Evolutionary conservation across 64 coral and sea anemone species (phyloP).

Genomic region (Anthopleura sola): DNA sequence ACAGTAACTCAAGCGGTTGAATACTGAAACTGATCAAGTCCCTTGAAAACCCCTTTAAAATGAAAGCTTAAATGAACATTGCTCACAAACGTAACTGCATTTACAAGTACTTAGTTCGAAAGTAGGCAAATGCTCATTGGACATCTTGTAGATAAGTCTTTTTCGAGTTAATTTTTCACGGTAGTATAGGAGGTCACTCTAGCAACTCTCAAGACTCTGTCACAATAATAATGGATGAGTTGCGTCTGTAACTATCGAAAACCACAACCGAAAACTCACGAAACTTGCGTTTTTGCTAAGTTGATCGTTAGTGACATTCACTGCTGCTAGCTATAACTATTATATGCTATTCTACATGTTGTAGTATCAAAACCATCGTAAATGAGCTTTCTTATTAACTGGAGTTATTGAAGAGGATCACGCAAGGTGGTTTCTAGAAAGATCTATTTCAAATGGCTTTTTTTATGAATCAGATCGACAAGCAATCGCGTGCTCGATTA

Average conservation of each 20-base stretch:
- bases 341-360: no score
- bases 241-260: background rate
- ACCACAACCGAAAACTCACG: background rate
- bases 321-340: background rate
- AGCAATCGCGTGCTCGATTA: no score
- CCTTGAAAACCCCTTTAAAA: no score
- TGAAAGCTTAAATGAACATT: no score
- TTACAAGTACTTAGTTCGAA: no score
- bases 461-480: background rate
- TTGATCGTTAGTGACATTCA: background rate
- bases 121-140: no score
- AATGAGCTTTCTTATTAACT: background rate
- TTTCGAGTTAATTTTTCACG: background rate
- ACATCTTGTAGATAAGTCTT: no score
- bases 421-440: background rate
- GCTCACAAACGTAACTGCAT: no score
- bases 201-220: background rate
- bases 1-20: background rate
- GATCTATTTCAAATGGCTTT: background rate
- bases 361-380: background rate
- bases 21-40: no score
- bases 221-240: background rate
- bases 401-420: background rate
- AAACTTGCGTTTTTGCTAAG: background rate
- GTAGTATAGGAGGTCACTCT: background rate